Conservation (phyloP, 1,140 invertebrate genomes). For the Mylabris phalerata region DNA sequence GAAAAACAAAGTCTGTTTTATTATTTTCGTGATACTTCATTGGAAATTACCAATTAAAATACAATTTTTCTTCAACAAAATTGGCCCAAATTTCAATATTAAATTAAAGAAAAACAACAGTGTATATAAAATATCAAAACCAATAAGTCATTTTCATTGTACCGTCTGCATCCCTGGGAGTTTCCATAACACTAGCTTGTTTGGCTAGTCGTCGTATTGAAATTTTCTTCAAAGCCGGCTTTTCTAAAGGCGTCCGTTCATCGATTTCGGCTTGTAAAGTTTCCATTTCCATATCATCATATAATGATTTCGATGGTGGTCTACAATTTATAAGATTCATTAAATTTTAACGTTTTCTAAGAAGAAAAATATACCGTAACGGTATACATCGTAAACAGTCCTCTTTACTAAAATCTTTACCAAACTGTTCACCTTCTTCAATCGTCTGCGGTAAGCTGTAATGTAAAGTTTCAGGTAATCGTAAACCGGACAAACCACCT, state of each 20-base stretch:
- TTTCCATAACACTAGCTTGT: slow-evolving; percentile 70
- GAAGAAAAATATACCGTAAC: slow-evolving; percentile 45
- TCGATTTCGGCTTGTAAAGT: slow-evolving; percentile 8
- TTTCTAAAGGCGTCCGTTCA: slow-evolving; percentile 44
- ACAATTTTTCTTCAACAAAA: too few species aligned
- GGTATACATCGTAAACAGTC: slow-evolving; percentile 65
- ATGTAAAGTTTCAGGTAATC: slow-evolving; percentile 75
- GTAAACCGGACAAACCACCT: slow-evolving; percentile 68
- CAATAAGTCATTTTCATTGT: slow-evolving; percentile 77
- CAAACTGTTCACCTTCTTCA: slow-evolving; percentile 81
- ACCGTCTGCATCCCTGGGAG: slow-evolving; percentile 66
- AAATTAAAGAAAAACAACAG: too few species aligned
- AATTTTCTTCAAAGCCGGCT: slow-evolving; percentile 37
- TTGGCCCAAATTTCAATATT: too few species aligned
- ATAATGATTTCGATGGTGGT: slow-evolving; percentile 32
- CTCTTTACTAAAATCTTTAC: slow-evolving; percentile 69
- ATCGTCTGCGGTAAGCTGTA: slow-evolving; percentile 72
- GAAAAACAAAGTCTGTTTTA: too few species aligned
- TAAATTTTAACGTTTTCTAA: neutral
- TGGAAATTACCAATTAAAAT: too few species aligned
- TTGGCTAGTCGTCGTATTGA: slow-evolving; percentile 61
- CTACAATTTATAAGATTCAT: neutral
- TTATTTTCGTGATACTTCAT: too few species aligned
- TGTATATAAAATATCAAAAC: slow-evolving; percentile 50
- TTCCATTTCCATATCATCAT: slow-evolving; percentile 52